Conservation (phyloP, 2,113 vertebrate species). For the Gymnocephalus cernua region DNA sequence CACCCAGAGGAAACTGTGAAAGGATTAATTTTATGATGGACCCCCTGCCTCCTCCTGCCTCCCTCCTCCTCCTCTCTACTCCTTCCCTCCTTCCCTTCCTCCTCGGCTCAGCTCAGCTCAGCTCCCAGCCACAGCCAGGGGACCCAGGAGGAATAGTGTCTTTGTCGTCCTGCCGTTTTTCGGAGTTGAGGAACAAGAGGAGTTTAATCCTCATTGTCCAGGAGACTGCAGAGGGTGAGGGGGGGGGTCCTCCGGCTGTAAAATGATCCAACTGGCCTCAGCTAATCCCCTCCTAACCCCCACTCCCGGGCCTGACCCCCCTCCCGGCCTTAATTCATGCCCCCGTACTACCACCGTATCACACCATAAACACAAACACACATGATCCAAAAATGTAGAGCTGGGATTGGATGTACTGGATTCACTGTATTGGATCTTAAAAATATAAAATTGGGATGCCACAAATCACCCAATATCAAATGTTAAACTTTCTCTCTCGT, state of each 20-base stretch:
- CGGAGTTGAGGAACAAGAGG: constrained; percentile 86
- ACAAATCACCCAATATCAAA: not conserved
- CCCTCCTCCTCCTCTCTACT: constrained; percentile 38
- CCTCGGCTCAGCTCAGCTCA: constrained; percentile 53
- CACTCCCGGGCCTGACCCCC: constrained; percentile 71
- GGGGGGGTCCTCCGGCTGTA: constrained; percentile 82
- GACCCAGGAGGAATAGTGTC: constrained; percentile 82
- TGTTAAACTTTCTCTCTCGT: not conserved
- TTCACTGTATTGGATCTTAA: not conserved
- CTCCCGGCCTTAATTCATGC: constrained; percentile 62
- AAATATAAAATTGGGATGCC: constrained; percentile 16
- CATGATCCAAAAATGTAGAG: constrained; percentile 4
- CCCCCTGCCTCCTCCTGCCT: constrained; percentile 75
- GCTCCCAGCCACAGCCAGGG: constrained; percentile 75
- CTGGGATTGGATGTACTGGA: not conserved
- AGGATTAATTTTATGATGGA: constrained; percentile 84
- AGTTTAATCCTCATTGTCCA: constrained; percentile 88
- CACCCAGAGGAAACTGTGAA: constrained; percentile 82
- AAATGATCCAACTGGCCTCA: constrained; percentile 86
- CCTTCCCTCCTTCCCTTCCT: constrained; percentile 33
- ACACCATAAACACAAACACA: constrained; percentile 55
- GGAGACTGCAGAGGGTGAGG: constrained; percentile 79
- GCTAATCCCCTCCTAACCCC: constrained; percentile 80
- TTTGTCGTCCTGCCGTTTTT: constrained; percentile 84
- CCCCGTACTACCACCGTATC: constrained; percentile 53